Percentiles rank a stretch among this genome's conserved stretches.
Evolutionary conservation across 2,797 vertebrate genomes (phyloP).

Genomic region (Buceros bicornis): DNA sequence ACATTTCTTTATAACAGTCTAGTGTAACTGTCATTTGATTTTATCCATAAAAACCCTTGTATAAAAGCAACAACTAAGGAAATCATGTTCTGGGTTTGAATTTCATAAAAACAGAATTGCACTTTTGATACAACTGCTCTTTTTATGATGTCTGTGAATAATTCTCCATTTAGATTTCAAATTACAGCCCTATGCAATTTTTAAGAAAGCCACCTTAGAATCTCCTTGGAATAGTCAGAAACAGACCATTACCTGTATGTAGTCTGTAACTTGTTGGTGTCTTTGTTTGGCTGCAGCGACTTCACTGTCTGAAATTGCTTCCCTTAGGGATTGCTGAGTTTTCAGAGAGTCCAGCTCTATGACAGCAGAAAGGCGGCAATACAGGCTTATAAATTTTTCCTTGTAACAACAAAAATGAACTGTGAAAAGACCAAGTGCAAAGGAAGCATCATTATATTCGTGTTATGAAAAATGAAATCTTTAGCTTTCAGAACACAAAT

Average conservation of each 20-base stretch:
- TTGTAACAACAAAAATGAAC: constrained; percentile 97
- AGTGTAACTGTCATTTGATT: constrained; percentile 73
- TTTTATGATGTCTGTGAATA: constrained; percentile 75
- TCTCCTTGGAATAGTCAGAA: constrained; percentile 65
- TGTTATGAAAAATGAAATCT: constrained; percentile 76
- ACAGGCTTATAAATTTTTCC: constrained; percentile 95
- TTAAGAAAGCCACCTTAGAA: constrained; percentile 73
- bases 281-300: constrained; percentile 91
- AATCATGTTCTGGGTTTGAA: constrained; percentile 70
- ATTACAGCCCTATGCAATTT: constrained; percentile 63
- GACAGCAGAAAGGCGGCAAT: constrained; percentile 96
- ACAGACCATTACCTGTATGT: constrained; percentile 89
- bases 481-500: constrained; percentile 74
- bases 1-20: constrained; percentile 66
- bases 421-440: constrained; percentile 83
- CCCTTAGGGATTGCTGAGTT: constrained; percentile 95
- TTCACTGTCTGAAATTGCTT: constrained; percentile 95
- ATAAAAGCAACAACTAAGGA: constrained; percentile 69
- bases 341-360: constrained; percentile 95
- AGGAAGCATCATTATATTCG: constrained; percentile 75
- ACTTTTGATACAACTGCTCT: constrained; percentile 73
- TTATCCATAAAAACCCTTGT: constrained; percentile 68
- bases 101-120: constrained; percentile 76
- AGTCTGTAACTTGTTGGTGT: constrained; percentile 93
- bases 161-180: constrained; percentile 77